Evolutionary conservation across 2,113 vertebrate species (phyloP), one percentile per base, ranked within the genome.

Genomic region (Anarrhichthys ocellatus): DNA sequence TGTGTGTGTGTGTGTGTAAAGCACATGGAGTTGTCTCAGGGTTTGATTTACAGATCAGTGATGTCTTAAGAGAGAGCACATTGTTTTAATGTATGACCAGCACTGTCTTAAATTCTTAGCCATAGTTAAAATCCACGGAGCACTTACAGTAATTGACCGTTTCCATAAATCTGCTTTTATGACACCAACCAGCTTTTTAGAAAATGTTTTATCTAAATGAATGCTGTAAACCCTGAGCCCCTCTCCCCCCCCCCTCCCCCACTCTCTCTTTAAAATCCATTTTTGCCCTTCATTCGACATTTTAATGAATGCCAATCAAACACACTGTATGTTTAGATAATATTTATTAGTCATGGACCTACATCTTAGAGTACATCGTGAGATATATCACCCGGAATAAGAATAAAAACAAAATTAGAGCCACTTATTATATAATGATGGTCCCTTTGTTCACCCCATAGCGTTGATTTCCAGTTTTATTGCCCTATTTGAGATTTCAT

Each of bases 141-240:
- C 89, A 89, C 88, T 94, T 92, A 87, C 6, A 78, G 78, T 91
- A 88, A 93, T 93, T 89, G 69, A 88, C 89, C 6, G 58, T 78
- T 78, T 87, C 83, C 27, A 86, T 80, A 83, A 92, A 93, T 80
- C 69, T 80, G 76, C 71, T 81, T 84, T 70, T 48, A 40, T 82
- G 61, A 72, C 70, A 61, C 67, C 65, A 73, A 77, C 48, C 75
- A 71, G 80, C 81, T 75, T 87, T 27, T 56, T 24, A 80, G 59
- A 61, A 84, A 68, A 87, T 58, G 52, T 56, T 87, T 88, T 58
- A 77, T 84, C 38, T 76, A 22, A 40, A 58, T 61, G 27, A 65
- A 75, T 36, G 44, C 46, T 54, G 40, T 58, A 70, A 88, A 76
- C 34, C 42, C 1, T 6, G 15, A 80, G 14, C 9, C 56, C 38